phyloP scores from a whole-genome alignment of 37 sponge, comb jelly and placozoan species.

The Halichondria panicea region DNA sequence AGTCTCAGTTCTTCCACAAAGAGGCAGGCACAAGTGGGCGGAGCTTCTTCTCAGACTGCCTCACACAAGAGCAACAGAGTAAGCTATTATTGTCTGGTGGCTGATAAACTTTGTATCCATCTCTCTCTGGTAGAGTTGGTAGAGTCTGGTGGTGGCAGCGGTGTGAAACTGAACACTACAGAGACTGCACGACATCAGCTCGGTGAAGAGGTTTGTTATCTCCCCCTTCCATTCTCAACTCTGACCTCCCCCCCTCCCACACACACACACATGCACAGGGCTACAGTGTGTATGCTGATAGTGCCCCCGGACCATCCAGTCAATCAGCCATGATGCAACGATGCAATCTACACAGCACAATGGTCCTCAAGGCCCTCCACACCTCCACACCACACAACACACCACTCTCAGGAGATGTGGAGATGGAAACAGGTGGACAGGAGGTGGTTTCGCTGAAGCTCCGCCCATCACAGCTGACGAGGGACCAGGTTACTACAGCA shows the following conservation, averaged over 20 bases:
- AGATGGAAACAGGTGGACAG: background rate
- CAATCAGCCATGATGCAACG: slow-evolving; percentile 28
- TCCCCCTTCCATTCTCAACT: background rate
- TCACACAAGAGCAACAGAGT: slow-evolving; percentile 49
- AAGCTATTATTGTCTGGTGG: background rate
- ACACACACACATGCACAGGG: slow-evolving; percentile 16
- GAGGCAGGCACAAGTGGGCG: slow-evolving; percentile 4
- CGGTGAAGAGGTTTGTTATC: slow-evolving; percentile 17
- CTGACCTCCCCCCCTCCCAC: background rate
- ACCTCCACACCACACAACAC: background rate
- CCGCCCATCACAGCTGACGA: background rate
- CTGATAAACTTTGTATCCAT: background rate
- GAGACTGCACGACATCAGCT: background rate
- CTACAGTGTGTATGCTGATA: slow-evolving; percentile 14
- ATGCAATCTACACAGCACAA: slow-evolving; percentile 80
- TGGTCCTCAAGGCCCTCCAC: slow-evolving; percentile 59
- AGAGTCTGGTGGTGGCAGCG: background rate
- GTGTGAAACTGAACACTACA: slow-evolving; percentile 6
- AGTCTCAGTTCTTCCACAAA: slow-evolving; percentile 81
- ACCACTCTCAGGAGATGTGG: background rate
- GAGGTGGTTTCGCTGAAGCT: background rate
- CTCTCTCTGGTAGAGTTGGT: background rate
- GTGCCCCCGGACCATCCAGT: background rate
- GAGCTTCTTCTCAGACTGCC: slow-evolving; percentile 48
- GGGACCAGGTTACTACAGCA: slow-evolving; percentile 3